These are phyloP conservation scores for Heterotilapia buettikoferi DNA, from an alignment of 2,113 vertebrate species.

Conservation along the genomic window DNA sequence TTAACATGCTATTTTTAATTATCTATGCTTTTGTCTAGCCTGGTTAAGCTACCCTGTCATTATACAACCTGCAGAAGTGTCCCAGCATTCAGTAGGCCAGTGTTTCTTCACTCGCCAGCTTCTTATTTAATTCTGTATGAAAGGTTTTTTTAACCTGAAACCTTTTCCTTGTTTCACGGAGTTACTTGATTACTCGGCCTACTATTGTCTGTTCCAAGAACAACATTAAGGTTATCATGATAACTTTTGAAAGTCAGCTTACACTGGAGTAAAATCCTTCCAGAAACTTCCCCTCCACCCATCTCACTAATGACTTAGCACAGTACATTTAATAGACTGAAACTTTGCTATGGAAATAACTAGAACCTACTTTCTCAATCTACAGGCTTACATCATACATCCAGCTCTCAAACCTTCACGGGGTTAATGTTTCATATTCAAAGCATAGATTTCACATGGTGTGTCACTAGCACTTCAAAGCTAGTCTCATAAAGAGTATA, in stretches of 20 bases:
- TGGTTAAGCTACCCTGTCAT: neutral
- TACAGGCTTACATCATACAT: neutral
- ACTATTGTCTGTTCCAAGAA: neutral
- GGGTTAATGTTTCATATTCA: neutral
- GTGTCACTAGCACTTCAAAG: conserved; percentile 2
- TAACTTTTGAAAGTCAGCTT: neutral
- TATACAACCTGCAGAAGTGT: neutral
- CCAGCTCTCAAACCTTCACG: neutral
- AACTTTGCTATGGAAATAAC: neutral
- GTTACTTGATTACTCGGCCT: neutral
- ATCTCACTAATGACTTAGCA: neutral
- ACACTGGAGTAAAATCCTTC: neutral
- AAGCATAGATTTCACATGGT: neutral
- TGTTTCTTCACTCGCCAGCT: neutral
- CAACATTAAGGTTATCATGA: neutral
- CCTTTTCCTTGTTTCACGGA: neutral
- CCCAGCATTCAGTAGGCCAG: neutral
- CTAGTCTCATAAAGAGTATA: neutral
- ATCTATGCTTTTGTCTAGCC: neutral
- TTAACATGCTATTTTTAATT: neutral
- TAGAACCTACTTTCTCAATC: neutral
- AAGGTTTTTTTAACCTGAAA: neutral
- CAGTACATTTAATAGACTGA: neutral
- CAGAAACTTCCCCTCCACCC: neutral
- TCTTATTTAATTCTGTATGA: neutral